Percentiles rank a stretch among this genome's conserved stretches.
Conservation (phyloP, 2,797 vertebrate genomes). For the Xyrichtys novacula region DNA sequence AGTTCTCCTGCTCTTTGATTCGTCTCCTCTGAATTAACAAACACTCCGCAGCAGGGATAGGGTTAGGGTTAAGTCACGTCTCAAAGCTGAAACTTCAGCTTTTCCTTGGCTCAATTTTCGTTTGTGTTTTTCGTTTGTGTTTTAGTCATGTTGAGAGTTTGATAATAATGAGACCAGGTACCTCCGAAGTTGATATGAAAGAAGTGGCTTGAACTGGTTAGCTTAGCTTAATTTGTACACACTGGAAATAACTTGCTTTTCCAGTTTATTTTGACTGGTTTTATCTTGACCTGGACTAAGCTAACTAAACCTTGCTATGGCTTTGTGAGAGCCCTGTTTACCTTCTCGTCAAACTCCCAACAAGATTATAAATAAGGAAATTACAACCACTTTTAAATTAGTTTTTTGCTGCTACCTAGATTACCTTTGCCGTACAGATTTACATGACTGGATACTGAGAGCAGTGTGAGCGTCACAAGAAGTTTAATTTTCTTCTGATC, state of each 20-base stretch:
- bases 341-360: background rate
- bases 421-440: background rate
- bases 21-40: background rate
- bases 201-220: too few species aligned
- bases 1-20: conserved; percentile 1
- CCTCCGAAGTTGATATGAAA: background rate
- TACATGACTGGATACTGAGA: background rate
- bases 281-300: conserved; percentile 8
- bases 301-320: background rate
- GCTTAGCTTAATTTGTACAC: too few species aligned
- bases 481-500: background rate
- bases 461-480: background rate
- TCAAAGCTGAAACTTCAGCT: conserved; percentile 29
- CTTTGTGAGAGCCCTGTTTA: background rate
- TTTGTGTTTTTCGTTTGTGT: too few species aligned
- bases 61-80: background rate
- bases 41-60: too few species aligned
- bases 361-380: background rate
- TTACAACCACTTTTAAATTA: background rate
- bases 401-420: too few species aligned
- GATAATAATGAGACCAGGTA: background rate
- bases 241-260: too few species aligned
- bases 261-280: too few species aligned
- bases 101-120: background rate
- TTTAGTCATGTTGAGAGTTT: background rate